Evolutionary conservation across 2,113 vertebrate species (phyloP).

Genomic region (Forbesichthys papilliferus): DNA sequence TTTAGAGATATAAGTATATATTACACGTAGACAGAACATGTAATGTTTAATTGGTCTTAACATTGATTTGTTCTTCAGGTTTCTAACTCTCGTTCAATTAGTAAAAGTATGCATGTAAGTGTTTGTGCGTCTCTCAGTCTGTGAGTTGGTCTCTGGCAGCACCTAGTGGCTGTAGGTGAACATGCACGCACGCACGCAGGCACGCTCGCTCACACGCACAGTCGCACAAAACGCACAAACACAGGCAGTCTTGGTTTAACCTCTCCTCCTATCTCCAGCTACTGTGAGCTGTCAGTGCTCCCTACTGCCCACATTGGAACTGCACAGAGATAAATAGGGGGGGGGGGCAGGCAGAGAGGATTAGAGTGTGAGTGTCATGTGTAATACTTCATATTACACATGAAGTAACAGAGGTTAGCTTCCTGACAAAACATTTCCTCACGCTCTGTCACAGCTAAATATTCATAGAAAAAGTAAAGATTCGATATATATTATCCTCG

Average conservation of each 20-base stretch:
- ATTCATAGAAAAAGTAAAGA: too few species aligned
- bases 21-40: too few species aligned
- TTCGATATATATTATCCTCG: too few species aligned
- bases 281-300: conserved; percentile 62
- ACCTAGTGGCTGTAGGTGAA: conserved; percentile 90
- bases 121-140: conserved; percentile 14
- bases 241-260: not conserved
- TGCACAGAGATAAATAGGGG: conserved; percentile 20
- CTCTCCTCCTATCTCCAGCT: conserved; percentile 29
- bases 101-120: not conserved
- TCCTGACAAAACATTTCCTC: not conserved
- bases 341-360: not conserved
- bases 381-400: conserved; percentile 10
- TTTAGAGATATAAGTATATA: too few species aligned
- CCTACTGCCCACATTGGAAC: conserved; percentile 61
- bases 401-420: conserved; percentile 6
- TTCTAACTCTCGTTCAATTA: too few species aligned
- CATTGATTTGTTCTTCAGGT: too few species aligned
- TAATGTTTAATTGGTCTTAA: too few species aligned
- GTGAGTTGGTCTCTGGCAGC: conserved; percentile 90
- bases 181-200: conserved; percentile 40
- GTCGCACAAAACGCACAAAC: not conserved
- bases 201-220: not conserved
- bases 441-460: too few species aligned
- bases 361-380: not conserved